Conservation (phyloP, 53 echinoderm and acorn worm genomes). For the Zoroaster sp. region DNA sequence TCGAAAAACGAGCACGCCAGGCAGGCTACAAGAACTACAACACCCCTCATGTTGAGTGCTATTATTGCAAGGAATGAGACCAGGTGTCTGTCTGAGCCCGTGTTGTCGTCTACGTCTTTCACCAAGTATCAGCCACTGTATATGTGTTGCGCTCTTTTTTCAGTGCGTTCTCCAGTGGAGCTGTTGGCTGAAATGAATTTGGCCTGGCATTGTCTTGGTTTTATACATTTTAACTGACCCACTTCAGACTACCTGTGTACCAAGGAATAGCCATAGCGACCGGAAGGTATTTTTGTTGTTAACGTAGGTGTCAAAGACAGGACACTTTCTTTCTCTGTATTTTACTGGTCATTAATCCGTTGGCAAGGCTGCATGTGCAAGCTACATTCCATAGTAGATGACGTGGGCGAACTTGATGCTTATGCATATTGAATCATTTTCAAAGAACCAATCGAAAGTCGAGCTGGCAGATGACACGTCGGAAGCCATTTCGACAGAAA, state of each 20-base stretch:
- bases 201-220: background rate
- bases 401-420: background rate
- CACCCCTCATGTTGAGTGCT: background rate
- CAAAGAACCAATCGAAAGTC: slow-evolving; percentile 31
- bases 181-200: background rate
- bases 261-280: slow-evolving; percentile 7
- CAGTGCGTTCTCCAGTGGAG: background rate
- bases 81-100: background rate
- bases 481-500: slow-evolving; percentile 1
- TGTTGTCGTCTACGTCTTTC: background rate
- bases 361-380: slow-evolving; percentile 7
- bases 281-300: slow-evolving; percentile 28
- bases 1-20: slow-evolving; percentile 9
- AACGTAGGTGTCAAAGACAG: slow-evolving; percentile 45
- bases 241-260: slow-evolving; percentile 17
- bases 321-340: background rate
- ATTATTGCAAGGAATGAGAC: background rate
- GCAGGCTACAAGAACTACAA: background rate
- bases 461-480: slow-evolving; percentile 26
- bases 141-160: background rate
- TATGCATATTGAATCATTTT: slow-evolving; percentile 45
- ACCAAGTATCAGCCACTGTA: background rate
- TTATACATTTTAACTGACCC: slow-evolving; percentile 15
- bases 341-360: background rate
- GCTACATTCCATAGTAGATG: slow-evolving; percentile 41